These are phyloP conservation scores for Lepidurus apus DNA, from an alignment of 1,140 invertebrate species.

Conservation along the genomic window DNA sequence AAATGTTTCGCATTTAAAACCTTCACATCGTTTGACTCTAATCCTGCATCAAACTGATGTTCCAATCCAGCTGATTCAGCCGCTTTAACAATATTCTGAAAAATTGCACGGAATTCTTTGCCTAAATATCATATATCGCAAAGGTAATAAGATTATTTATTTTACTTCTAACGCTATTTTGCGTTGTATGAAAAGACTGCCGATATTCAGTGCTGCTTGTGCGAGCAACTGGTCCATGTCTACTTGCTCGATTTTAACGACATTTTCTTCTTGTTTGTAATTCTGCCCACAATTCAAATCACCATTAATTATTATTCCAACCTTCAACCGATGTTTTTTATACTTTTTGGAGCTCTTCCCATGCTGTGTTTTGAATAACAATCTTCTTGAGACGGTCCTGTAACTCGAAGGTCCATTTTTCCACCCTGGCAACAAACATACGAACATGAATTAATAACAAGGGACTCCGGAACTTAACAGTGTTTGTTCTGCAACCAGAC, in stretches of 20 bases:
- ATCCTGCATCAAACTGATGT: slow-evolving; percentile 9
- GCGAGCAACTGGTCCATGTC: not conserved
- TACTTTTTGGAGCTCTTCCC: slow-evolving; percentile 13
- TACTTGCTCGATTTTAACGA: not conserved
- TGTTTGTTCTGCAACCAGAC: no score
- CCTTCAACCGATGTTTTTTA: not conserved
- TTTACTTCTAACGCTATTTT: slow-evolving; percentile 4
- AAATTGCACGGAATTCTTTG: not conserved
- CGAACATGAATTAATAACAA: not conserved
- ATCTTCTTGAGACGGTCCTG: not conserved
- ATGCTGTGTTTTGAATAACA: slow-evolving; percentile 11
- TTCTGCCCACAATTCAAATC: not conserved
- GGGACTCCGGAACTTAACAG: no score
- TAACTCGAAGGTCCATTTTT: slow-evolving; percentile 3
- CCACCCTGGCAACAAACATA: not conserved
- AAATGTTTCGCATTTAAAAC: slow-evolving; percentile 24
- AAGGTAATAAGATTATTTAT: not conserved
- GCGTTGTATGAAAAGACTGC: not conserved
- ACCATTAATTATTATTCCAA: not conserved
- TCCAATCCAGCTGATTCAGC: slow-evolving; percentile 25
- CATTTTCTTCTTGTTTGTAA: slow-evolving; percentile 6
- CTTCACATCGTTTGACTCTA: slow-evolving; percentile 24
- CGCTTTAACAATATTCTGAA: slow-evolving; percentile 14
- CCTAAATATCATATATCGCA: not conserved
- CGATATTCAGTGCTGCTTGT: not conserved